phyloP scores from a whole-genome alignment of 2,113 vertebrate species.

The Dasyornis broadbenti region DNA sequence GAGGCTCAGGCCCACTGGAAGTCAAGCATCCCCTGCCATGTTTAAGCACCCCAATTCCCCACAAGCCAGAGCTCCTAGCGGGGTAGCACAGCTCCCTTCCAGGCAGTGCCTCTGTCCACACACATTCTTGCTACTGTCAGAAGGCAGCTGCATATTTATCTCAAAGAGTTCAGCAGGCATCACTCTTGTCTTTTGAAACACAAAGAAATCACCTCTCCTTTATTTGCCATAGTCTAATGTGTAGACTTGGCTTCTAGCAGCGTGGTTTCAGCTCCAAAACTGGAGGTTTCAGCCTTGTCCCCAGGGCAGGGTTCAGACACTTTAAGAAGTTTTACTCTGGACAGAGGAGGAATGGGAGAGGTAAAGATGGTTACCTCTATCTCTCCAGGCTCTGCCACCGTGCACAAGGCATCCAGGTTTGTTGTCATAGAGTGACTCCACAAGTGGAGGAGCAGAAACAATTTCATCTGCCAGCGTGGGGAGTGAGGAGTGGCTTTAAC shows the following conservation, averaged over 20 bases:
- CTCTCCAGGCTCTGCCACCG: background rate
- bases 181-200: background rate
- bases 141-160: background rate
- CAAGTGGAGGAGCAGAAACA: background rate
- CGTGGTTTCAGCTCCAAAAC: background rate
- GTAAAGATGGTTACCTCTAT: background rate
- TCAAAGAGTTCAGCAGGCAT: background rate
- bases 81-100: background rate
- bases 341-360: background rate
- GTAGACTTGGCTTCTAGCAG: background rate
- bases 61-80: rapidly evolving
- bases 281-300: background rate
- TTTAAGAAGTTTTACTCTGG: background rate
- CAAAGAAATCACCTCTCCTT: background rate
- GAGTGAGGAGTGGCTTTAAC: background rate
- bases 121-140: background rate
- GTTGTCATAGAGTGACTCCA: background rate
- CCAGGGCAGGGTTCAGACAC: background rate
- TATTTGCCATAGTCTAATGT: background rate
- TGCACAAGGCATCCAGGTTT: background rate
- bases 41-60: background rate
- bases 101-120: background rate
- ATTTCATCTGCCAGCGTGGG: background rate
- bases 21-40: background rate
- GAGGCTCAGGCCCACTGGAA: background rate